Evolutionary conservation across 2,113 vertebrate species (phyloP).

Genomic region (Ursus arctos): DNA sequence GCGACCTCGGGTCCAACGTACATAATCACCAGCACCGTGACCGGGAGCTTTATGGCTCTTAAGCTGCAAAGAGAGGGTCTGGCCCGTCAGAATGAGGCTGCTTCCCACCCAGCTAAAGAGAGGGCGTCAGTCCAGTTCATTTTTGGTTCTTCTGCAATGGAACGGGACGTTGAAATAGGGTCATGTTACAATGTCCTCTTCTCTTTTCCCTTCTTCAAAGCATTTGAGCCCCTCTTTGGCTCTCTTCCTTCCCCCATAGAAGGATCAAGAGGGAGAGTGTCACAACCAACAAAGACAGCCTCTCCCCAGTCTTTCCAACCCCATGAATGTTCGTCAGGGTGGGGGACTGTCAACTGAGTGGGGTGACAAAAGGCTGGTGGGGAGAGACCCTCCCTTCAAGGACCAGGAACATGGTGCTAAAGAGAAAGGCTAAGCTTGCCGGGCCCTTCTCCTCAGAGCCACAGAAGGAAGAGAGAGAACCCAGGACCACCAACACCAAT

Average conservation of each 20-base stretch:
- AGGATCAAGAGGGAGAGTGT: background rate
- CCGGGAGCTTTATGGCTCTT: slow-evolving; percentile 67
- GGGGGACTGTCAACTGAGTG: background rate
- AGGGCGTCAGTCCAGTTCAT: slow-evolving; percentile 33
- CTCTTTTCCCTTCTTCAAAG: background rate
- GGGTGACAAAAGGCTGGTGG: background rate
- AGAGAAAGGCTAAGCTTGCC: background rate
- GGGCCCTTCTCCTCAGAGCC: too few relatives aligned
- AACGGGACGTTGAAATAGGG: background rate
- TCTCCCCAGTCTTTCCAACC: background rate
- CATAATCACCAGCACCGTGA: slow-evolving; percentile 44
- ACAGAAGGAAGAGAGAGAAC: background rate
- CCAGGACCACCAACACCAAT: background rate
- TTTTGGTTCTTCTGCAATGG: background rate
- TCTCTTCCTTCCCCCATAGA: background rate
- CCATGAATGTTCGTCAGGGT: background rate
- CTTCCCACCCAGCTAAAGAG: background rate
- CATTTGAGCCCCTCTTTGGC: background rate
- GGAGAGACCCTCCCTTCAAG: background rate
- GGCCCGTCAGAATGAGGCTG: background rate
- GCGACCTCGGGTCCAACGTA: slow-evolving; percentile 72
- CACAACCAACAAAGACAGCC: background rate
- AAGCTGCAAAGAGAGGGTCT: slow-evolving; percentile 55
- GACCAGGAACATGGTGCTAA: background rate
- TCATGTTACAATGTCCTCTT: background rate